Base-by-base conservation (phyloP, 2,113 vertebrate genomes). In the Strix aluco region DNA sequence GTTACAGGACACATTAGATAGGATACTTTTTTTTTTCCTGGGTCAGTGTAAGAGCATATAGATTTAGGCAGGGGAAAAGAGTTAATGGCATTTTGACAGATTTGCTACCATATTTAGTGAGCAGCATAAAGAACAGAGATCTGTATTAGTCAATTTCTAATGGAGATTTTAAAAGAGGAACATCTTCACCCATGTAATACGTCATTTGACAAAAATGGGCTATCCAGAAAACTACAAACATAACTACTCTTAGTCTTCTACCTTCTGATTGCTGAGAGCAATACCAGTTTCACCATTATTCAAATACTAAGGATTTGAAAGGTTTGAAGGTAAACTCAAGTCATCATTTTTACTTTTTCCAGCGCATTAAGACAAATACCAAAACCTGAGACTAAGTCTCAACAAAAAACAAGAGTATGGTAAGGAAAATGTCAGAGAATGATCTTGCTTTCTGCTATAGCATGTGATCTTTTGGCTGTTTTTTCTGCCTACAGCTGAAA, bases 91-190 rank as follows among this genome's bases (percentile, higher is more conserved):
- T 86, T 94, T 83, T 94, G 49, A 77, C 38, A 0, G 21, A 49
- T 86, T 58, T 83, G 17, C 57, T 72, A 38, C n/a, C 27, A 25
- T 71, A 86, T 9, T 77, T 82, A 11, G 15, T 59, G 38, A 82
- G n/a, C 46, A 78, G 36, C 42, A 27, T 61, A 51, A 86, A 74
- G 55, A 77, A 55, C 9, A 93, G 71, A 88, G 70, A 69, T 70
- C 30, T 85, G 27, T 75, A 72, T 94, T 93, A 90, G 71, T 92
- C 86, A 73, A 44, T 70, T 93, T 73, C 66, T 92, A 72, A 71
- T 83, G 49, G 23, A 83, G 17, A 90, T 66, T 74, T 86, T 23
- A 90, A 92, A 96, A 96, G 88, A 95, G 81, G 85, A 95, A 93
- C 79, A 82, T 69, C 61, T 72, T 90, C 20, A 70, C 34, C 16